Evolutionary conservation across 2,113 vertebrate genomes (phyloP), one percentile per base, ranked within the genome.

Genomic region (Sturnira hondurensis): DNA sequence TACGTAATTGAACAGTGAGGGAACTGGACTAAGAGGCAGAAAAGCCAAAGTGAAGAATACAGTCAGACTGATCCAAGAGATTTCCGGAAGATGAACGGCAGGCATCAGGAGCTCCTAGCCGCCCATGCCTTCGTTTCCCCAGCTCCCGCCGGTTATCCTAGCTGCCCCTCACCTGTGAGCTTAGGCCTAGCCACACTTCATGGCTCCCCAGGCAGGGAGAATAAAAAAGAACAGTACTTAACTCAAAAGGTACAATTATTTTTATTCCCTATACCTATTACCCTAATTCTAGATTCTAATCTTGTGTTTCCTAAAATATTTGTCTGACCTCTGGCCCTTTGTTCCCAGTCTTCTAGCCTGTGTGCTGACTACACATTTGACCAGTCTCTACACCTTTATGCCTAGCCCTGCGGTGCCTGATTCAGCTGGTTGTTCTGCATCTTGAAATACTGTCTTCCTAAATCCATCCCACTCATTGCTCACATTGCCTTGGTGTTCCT

Each of bases 241-340:
- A 43, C 19, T 86, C 47, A 81, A 90, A 61, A 58, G 22, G 33
- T 61, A 70, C n/a, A 82, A 86, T 78, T 86, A 50, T 74, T 86
- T 89, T 54, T 90, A 68, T 81, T 67, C 56, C 38, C 81, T 74
- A 43, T 74, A 80, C 73, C 22, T 81, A 81, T 86, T 84, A 85
- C 45, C 85, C 33, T 95, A 73, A 81, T 68, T 92, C 73, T 63
- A 86, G 67, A 93, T 86, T 96, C 67, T 70, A 74, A 89, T 68
- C 63, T 84, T 33, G 5, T 84, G 26, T 78, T 58, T 52, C 83
- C 71, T 78, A 56, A 94, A 85, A 26, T 71, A 74, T 16, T 54
- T 67, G 45, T n/a, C 54, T 76, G 47, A 52, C 74, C 45, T 52
- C 80, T 82, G 67, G 70, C 73, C 70, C 71, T 81, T 76, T 16